Evolutionary conservation across 2,797 vertebrate genomes (phyloP).

Genomic region (Saguinus oedipus): DNA sequence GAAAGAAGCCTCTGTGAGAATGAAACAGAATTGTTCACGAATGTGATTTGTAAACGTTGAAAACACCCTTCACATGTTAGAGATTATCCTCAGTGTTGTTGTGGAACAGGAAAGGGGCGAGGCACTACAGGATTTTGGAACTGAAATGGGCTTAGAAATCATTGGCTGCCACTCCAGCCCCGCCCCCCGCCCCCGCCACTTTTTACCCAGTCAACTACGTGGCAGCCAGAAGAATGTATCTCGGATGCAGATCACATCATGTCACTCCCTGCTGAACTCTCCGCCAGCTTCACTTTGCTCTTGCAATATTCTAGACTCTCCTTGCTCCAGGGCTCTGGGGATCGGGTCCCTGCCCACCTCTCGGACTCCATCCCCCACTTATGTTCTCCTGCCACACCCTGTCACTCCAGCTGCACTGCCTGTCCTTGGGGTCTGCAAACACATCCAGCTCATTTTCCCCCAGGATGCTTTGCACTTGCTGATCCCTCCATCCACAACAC

Average conservation of each 20-base stretch:
- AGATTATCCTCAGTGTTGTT: background rate
- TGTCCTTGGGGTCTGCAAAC: background rate
- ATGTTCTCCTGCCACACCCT: background rate
- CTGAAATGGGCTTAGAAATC: background rate
- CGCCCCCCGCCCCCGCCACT: no score
- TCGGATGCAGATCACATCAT: background rate
- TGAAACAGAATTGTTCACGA: background rate
- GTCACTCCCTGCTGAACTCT: background rate
- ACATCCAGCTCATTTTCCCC: background rate
- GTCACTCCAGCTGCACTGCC: background rate
- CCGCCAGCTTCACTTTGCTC: background rate
- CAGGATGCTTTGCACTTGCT: background rate
- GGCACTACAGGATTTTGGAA: background rate
- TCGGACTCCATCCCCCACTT: background rate
- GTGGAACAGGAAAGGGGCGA: background rate
- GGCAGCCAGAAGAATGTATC: background rate
- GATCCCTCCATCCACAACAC: background rate
- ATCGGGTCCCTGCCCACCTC: background rate
- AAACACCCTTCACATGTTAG: background rate
- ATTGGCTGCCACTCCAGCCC: background rate
- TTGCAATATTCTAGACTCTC: background rate
- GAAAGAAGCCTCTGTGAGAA: background rate
- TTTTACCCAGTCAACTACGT: background rate
- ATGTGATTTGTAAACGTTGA: constrained; percentile 1
- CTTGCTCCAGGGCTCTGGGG: background rate